Evolutionary conservation across 2,888 invertebrate species (phyloP).

Genomic region (Drosophila colorata): DNA sequence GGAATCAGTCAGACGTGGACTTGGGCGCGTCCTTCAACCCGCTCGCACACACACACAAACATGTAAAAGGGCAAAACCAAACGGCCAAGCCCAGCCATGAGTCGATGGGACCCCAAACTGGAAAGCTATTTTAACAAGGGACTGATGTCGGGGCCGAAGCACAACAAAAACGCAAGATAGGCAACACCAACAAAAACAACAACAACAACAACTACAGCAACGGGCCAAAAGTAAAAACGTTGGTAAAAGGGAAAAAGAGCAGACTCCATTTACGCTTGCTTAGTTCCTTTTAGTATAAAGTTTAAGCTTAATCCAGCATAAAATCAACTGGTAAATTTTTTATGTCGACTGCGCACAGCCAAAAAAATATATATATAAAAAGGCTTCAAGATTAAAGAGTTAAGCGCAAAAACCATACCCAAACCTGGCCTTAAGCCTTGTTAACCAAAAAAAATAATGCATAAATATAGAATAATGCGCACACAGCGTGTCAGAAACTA

Average conservation of each 20-base stretch:
- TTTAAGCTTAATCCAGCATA: slow-evolving; percentile 82
- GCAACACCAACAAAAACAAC: slow-evolving; percentile 35
- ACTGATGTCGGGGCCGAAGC: slow-evolving; percentile 31
- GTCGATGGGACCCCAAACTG: slow-evolving; percentile 46
- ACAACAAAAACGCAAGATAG: slow-evolving; percentile 48
- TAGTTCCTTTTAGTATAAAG: slow-evolving; percentile 82
- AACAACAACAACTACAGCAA: slow-evolving; percentile 13
- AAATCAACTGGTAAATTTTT: slow-evolving; percentile 82
- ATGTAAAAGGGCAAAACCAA: slow-evolving; percentile 51
- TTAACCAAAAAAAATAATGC: slow-evolving; percentile 19
- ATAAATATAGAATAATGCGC: slow-evolving; percentile 44
- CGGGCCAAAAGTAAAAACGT: slow-evolving; percentile 10
- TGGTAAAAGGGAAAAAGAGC: slow-evolving; percentile 29
- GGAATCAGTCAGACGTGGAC: slow-evolving; percentile 63
- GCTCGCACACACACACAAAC: slow-evolving; percentile 28
- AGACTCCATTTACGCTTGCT: slow-evolving; percentile 78
- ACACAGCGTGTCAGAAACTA: slow-evolving; percentile 52
- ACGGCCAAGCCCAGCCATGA: slow-evolving; percentile 37
- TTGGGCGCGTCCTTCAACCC: slow-evolving; percentile 52
- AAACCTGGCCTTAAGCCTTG: slow-evolving; percentile 32
- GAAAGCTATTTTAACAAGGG: slow-evolving; percentile 81
- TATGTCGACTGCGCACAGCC: slow-evolving; percentile 62
- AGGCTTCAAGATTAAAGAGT: slow-evolving; percentile 75
- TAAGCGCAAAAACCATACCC: slow-evolving; percentile 57
- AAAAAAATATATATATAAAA: slow-evolving; percentile 40